Evolutionary conservation across 2,113 vertebrate species (phyloP).

Genomic region (Cnemophilus loriae): DNA sequence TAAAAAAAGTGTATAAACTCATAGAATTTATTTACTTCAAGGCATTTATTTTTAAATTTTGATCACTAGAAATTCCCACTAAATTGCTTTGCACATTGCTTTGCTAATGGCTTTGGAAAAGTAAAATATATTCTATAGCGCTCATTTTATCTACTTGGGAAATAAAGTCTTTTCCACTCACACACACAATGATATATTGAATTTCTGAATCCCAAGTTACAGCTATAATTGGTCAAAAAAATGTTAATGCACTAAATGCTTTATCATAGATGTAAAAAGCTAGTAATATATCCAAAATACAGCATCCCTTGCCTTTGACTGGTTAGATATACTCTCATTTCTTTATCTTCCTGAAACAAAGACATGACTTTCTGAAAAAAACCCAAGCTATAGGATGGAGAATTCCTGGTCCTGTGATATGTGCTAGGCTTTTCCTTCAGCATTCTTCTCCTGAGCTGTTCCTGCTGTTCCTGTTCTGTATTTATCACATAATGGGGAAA

Average conservation of each 20-base stretch:
- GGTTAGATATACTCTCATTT: neutral
- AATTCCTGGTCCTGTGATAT: neutral
- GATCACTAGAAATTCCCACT: neutral
- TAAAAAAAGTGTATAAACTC: neutral
- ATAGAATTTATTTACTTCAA: neutral
- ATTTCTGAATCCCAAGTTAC: neutral
- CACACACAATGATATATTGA: neutral
- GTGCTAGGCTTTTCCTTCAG: neutral
- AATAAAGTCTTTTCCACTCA: neutral
- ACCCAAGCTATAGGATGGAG: neutral
- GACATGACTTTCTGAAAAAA: neutral
- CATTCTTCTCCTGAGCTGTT: neutral
- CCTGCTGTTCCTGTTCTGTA: neutral
- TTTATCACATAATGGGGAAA: neutral
- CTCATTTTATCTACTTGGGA: neutral
- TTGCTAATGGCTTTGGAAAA: neutral
- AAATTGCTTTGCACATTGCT: neutral
- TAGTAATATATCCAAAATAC: neutral
- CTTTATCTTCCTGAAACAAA: neutral
- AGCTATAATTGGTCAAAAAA: neutral
- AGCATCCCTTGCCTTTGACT: neutral
- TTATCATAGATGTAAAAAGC: neutral
- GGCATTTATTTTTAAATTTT: neutral
- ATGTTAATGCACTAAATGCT: neutral
- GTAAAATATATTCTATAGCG: neutral